These are phyloP conservation scores for Xestia sexstrigata DNA, from an alignment of 2,888 invertebrate species.

Conservation along the genomic window DNA sequence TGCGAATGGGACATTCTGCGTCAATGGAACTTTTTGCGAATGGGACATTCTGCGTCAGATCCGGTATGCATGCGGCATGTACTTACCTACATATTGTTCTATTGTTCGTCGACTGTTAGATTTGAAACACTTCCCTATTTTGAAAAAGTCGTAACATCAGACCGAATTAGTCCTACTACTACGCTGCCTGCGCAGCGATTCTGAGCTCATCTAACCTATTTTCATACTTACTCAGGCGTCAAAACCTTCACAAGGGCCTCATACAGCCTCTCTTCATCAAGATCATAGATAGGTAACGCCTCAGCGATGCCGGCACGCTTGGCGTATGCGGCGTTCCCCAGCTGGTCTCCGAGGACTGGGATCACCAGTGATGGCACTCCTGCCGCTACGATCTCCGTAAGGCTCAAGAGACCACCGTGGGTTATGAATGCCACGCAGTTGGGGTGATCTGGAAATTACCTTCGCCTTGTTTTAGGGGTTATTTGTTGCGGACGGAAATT, in stretches of 20 bases:
- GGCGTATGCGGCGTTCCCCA: conserved; percentile 78
- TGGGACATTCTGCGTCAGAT: no score
- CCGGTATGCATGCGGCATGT: no score
- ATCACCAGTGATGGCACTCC: conserved; percentile 89
- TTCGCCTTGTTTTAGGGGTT: neutral
- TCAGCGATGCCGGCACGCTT: conserved; percentile 78
- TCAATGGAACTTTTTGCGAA: no score
- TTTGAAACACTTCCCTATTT: neutral
- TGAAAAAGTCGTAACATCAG: neutral
- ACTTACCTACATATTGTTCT: no score
- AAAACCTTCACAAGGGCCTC: conserved; percentile 83
- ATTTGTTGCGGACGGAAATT: neutral
- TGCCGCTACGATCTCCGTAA: conserved; percentile 88
- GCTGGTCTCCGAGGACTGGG: conserved; percentile 90
- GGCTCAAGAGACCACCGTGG: conserved; percentile 89
- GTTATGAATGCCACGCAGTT: conserved; percentile 88
- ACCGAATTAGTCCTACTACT: neutral
- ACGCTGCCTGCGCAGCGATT: neutral
- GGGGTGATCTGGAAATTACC: conserved; percentile 88
- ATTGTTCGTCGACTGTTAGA: neutral
- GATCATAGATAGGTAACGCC: conserved; percentile 79
- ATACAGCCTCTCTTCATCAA: conserved; percentile 83
- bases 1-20: no score
- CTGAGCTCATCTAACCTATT: neutral
- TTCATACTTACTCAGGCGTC: conserved; percentile 80